Evolutionary conservation across 2,113 vertebrate genomes (phyloP).

Genomic region (Callipepla squamata): DNA sequence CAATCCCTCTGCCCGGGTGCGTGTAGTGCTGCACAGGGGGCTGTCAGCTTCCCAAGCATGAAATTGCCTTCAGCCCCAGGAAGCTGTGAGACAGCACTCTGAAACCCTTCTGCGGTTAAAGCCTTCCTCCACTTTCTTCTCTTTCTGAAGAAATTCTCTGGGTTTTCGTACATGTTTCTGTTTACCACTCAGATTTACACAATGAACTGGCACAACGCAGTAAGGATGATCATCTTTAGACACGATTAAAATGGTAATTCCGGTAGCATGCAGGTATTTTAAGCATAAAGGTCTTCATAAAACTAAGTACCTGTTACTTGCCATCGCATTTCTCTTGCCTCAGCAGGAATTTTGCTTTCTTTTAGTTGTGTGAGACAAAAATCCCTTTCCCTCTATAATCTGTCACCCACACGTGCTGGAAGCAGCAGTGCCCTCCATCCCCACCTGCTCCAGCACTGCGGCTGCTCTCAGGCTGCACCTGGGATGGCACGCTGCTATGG

Average conservation of each 20-base stretch:
- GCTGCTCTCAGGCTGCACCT: background rate
- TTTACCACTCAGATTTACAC: background rate
- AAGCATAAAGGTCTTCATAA: background rate
- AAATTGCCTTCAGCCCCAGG: background rate
- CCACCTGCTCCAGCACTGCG: background rate
- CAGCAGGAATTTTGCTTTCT: background rate
- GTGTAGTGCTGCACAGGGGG: background rate
- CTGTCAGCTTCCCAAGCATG: background rate
- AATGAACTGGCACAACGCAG: background rate
- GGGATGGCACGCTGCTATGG: fast-evolving
- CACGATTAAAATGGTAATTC: background rate
- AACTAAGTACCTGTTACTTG: background rate
- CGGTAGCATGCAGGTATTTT: background rate
- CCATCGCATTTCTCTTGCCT: background rate
- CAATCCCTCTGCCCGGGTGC: background rate
- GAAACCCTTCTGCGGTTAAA: background rate
- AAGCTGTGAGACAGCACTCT: background rate
- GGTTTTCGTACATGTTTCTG: background rate
- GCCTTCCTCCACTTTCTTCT: background rate
- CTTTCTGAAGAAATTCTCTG: background rate
- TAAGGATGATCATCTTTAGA: background rate
- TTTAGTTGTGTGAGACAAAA: background rate
- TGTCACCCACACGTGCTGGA: background rate
- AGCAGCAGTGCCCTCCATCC: background rate
- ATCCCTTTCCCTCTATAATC: background rate